Conservation (phyloP, 2,113 vertebrate species). For the Rutilus rutilus region DNA sequence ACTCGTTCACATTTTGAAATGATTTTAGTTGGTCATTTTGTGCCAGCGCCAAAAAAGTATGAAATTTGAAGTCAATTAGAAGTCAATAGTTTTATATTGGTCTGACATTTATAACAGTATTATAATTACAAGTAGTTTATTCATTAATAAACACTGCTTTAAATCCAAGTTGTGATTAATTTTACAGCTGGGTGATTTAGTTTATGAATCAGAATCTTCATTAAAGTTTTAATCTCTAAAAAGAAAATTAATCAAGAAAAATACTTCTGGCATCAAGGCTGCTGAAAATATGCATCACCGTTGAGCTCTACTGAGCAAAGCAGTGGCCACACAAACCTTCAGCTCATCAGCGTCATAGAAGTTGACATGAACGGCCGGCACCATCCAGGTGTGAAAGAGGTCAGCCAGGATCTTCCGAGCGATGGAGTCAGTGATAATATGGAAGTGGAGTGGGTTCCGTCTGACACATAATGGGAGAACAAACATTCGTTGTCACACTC, state of each 20-base stretch:
- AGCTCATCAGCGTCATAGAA: constrained; percentile 98
- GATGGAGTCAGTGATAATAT: constrained; percentile 95
- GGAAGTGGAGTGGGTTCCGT: constrained; percentile 96
- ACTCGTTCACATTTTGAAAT: no score
- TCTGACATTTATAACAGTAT: no score
- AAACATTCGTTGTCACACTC: background rate
- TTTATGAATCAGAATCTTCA: background rate
- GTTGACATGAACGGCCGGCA: constrained; percentile 92
- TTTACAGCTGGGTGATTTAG: background rate
- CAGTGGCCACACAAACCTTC: constrained; percentile 80
- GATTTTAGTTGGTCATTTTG: no score
- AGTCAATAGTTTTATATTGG: no score
- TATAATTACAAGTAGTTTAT: background rate
- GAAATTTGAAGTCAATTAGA: no score
- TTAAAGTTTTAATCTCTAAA: background rate
- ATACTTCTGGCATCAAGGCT: background rate
- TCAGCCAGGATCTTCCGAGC: constrained; percentile 95
- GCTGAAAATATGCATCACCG: background rate
- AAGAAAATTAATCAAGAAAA: background rate
- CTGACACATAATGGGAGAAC: constrained; percentile 67
- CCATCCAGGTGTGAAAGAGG: constrained; percentile 98
- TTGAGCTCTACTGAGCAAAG: background rate
- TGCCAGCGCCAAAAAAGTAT: no score
- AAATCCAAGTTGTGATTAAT: background rate
- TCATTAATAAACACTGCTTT: background rate